A percentile compares a stretch with the other conserved stretches of the same genome.
Conservation (phyloP, 1,140 invertebrate species). For the Rhynchophorus ferrugineus region DNA sequence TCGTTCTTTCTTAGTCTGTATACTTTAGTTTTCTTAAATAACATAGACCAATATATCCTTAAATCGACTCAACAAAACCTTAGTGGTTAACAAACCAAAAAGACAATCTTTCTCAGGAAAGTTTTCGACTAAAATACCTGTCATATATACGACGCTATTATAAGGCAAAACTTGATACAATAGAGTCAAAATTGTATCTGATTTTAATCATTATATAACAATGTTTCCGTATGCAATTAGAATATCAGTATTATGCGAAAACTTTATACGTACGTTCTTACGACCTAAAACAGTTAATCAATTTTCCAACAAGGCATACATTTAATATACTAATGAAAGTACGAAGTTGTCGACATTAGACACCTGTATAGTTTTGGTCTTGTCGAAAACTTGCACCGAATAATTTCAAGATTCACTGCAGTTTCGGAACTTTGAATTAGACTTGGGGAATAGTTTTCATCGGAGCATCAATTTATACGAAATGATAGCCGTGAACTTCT, state of each 20-base stretch:
- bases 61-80: too few relatives aligned
- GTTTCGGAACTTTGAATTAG: not conserved
- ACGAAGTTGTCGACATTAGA: not conserved
- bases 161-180: not conserved
- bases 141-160: too few relatives aligned
- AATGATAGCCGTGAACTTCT: too few relatives aligned
- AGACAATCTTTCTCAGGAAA: not conserved
- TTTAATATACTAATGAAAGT: not conserved
- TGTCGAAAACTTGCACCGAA: not conserved
- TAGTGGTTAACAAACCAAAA: too few relatives aligned
- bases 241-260: not conserved
- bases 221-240: not conserved
- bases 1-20: too few relatives aligned
- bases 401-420: not conserved
- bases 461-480: not conserved
- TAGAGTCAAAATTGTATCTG: too few relatives aligned
- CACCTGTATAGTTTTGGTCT: not conserved
- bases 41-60: too few relatives aligned
- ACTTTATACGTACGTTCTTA: not conserved
- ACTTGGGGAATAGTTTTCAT: not conserved
- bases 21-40: too few relatives aligned
- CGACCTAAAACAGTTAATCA: not conserved
- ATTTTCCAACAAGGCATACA: not conserved
- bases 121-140: not conserved
- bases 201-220: not conserved